Base-by-base conservation (phyloP, 1,140 invertebrate species). In the Drosophila sproati region DNA sequence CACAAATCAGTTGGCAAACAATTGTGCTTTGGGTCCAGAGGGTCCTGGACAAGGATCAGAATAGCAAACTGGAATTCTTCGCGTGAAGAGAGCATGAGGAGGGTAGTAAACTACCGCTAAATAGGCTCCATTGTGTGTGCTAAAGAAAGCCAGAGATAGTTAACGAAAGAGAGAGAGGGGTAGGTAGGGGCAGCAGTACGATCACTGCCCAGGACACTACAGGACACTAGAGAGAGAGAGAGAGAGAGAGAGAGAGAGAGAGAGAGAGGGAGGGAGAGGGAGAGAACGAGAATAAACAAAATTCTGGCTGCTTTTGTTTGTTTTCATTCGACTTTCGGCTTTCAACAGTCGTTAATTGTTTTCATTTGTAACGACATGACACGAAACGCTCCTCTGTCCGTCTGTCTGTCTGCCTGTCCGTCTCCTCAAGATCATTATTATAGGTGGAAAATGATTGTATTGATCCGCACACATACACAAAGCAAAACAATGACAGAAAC, bases 361-460 rank as follows among this genome's bases (percentile, higher is more conserved):
- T 83, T 77, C 66, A 89, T 88, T 88, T 87, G 83, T 88, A 87
- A 68, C 85, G 54, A 85, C 77, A 80, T 72, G 71, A 71, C 80
- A 77, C 63, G 73, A 54, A 80, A 69, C 52, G 71, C 4, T 34
- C 34, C 34, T 5, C 34, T 5, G 34, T 34, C 5, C 34, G 34
- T 34, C 5, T 34, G 34, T 34, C 5, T 5, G 34, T 4, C 34
- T 34, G 12, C 2, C 3, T 34, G 35, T 47, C 51, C 31, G 59
- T 71, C 76, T 80, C 77, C 80, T 80, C 60, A 80, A 73, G 72
- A 78, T 80, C 74, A 77, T 70, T 78, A 86, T 81, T 78, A 81
- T 80, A 73, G 83, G 74, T 85, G 77, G 78, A 88, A 88, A 80
- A 85, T 88, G 39, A 88, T 85, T 89, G 77, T 78, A 85, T 89